Base-by-base conservation (phyloP, 2,113 vertebrate genomes). In the Oryzias javanicus region DNA sequence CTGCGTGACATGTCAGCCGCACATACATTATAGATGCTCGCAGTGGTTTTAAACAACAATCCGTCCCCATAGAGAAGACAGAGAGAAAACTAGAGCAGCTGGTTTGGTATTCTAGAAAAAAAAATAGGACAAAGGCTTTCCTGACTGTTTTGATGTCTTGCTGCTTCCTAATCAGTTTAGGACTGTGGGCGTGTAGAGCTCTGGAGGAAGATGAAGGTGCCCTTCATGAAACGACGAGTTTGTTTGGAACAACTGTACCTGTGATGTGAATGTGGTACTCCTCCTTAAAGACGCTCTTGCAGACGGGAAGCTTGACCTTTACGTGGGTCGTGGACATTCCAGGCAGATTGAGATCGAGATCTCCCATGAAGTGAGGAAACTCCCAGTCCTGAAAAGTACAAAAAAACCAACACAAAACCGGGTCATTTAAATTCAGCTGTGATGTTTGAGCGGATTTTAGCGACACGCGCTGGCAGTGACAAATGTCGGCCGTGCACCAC, bases 281-380 rank as follows among this genome's bases (percentile, higher is more conserved):
- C 40, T 98, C 95, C 84, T 98, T 98, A 64, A 98, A 94, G 72
- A 99, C 88, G 45, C 91, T 83, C 82, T 94, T 94, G 87, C 95
- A 98, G 80, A 95, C 91, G 57, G 96, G 96, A 42, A 98, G 89
- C 90, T 92, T 94, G 85, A 99, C 92, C 72, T 95, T 96, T 78
- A 99, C 92, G 24, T 98, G 95, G 14, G 95, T 91, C 10, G 94
- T 97, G 42, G 95, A 92, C 78, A 99, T 87, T 6, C 97, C 97
- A 4, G 97, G 97, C 48, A 98, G 92, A 81, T 99, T 99, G 75
- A 99, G 92, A 77, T 98, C 96, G 61, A 98, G 91, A 75, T 96
- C 94, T 20, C 96, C 97, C 95, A 98, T 98, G 85, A 99, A 99
- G 78, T 98, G 96, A 62, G 96, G 96, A 86, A 99, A 99, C 72